These are phyloP conservation scores for Hypomecis atomaria DNA, from an alignment of 2,888 invertebrate genomes.

Conservation along the genomic window DNA sequence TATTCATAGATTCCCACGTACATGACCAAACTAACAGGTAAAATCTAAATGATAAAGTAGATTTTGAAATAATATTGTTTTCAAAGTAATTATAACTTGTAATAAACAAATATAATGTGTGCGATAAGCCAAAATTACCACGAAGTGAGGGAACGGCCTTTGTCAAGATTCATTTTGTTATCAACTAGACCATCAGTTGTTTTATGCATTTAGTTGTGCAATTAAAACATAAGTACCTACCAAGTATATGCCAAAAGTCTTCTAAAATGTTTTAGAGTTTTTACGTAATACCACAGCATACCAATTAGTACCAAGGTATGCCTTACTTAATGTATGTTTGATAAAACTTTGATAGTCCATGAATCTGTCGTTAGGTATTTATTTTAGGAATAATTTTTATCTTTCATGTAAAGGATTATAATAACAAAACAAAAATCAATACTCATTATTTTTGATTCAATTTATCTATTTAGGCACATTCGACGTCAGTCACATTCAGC, in stretches of 20 bases:
- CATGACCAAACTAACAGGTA: constrained; percentile 7
- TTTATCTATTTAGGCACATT: constrained; percentile 20
- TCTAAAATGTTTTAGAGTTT: background rate
- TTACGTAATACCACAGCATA: too few species aligned
- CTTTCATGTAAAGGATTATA: too few species aligned
- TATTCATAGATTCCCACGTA: constrained; percentile 34
- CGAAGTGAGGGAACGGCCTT: constrained; percentile 23
- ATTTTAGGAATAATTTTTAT: too few species aligned
- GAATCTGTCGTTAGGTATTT: background rate
- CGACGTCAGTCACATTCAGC: constrained; percentile 35
- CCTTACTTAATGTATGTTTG: too few species aligned
- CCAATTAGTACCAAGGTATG: too few species aligned
- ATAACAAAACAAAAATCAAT: constrained; percentile 1
- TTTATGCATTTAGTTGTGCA: constrained; percentile 16
- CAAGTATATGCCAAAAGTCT: background rate
- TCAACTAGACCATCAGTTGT: constrained; percentile 24
- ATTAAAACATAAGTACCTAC: constrained; percentile 5
- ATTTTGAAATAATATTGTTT: constrained; percentile 24
- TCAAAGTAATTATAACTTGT: constrained; percentile 39
- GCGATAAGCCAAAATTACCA: constrained; percentile 37
- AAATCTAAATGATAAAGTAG: constrained; percentile 4
- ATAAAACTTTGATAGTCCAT: too few species aligned
- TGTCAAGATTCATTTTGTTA: constrained; percentile 24
- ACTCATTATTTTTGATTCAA: constrained; percentile 19
- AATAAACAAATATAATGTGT: constrained; percentile 30